Evolutionary conservation across 2,888 invertebrate species (phyloP), one percentile per base, ranked within the genome.

Genomic region (Endotricha flammealis): DNA sequence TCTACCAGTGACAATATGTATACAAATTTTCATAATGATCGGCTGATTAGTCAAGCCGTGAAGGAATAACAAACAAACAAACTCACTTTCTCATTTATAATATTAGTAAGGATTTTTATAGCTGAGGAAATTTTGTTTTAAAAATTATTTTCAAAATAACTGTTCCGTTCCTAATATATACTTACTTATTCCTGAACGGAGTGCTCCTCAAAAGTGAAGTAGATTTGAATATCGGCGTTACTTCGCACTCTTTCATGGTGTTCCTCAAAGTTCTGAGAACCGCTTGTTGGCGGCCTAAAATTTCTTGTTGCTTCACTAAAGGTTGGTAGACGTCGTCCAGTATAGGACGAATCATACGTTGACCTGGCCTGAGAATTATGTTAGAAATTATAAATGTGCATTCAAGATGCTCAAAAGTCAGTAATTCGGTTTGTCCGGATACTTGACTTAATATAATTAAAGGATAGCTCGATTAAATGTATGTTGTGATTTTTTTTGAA

Each of bases 311-410:
- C 41, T 90, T 90, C 14, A 93, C 91, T 57, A 96, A 80, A 0
- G 93, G 92, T 57, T 94, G 93, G 74, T 95, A 96, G 5, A 95
- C 90, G 16, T 91, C 90, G 57, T 95, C 94, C 51, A 94, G 75
- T 16, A 91, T 90, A 0, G 95, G 94, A 9, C 91, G 88, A 39
- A 90, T 89, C 80, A 91, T 88, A n/a, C 64, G 69, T 2, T 65
- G 63, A 0, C 78, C 80, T 1, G 70, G 63, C 34, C 85, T 83
- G 53, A n/a, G 41, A 41, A 29, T 2, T 16, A 16, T 16, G 16
- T 16, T 4, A 28, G 12, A 12, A 12, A 12, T 8, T 13, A 4
- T 13, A 12, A 13, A 27, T 11, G 2, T 25, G n/a, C n/a, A n/a
- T n/a, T n/a, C n/a, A n/a, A n/a, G n/a, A n/a, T n/a, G n/a, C n/a